These are phyloP conservation scores for Cynopterus sphinx DNA, from an alignment of 2,797 vertebrate species.

Conservation along the genomic window DNA sequence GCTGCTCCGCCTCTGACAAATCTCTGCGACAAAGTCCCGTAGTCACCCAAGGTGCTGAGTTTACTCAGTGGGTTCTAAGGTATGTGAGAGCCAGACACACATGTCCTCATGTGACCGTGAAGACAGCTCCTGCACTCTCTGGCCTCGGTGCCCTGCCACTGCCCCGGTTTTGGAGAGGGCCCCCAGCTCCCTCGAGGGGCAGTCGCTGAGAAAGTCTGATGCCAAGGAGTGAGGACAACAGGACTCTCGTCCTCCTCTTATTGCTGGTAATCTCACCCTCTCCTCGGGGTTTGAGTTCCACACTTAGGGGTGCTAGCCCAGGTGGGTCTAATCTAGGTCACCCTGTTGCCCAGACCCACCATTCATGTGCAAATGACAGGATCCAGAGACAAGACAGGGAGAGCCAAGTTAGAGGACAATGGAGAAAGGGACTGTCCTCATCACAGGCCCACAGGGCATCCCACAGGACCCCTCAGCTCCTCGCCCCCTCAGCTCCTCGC, in stretches of 20 bases:
- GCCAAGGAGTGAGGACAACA: background rate
- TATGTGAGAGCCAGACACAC: background rate
- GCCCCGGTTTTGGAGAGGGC: background rate
- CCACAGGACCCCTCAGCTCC: constrained; percentile 67
- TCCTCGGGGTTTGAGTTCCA: background rate
- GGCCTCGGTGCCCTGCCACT: background rate
- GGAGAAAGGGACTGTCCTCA: constrained; percentile 37
- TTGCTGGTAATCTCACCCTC: background rate
- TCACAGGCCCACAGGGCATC: background rate
- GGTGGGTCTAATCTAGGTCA: constrained; percentile 30
- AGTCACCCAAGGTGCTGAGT: background rate
- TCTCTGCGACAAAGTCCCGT: background rate
- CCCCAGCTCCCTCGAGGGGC: background rate
- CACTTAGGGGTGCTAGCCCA: background rate
- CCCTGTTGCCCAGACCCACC: background rate
- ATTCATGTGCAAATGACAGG: constrained; percentile 77
- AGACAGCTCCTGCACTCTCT: background rate
- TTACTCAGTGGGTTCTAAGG: background rate
- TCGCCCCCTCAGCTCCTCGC: constrained; percentile 45
- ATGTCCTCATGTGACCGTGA: background rate
- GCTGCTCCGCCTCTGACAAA: background rate
- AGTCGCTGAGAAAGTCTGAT: background rate
- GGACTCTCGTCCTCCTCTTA: too few relatives aligned
- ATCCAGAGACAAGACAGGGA: constrained; percentile 51
- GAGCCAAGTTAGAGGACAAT: constrained; percentile 30